Evolutionary conservation across 2,888 invertebrate species (phyloP), one percentile per base, ranked within the genome.

Genomic region (Ellobium chinense): DNA sequence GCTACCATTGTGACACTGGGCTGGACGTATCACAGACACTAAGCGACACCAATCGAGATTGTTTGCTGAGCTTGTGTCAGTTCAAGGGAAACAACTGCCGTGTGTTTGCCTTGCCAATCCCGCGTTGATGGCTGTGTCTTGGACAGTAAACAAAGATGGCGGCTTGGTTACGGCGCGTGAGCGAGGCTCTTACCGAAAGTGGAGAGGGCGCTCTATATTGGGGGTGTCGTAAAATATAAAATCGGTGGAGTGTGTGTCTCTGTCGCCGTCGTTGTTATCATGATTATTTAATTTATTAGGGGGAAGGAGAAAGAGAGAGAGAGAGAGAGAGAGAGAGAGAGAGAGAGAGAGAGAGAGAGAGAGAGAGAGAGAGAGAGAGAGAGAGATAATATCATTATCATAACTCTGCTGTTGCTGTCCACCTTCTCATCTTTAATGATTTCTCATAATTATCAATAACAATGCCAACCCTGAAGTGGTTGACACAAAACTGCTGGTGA

Each of bases 241-340:
- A n/a, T n/a, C n/a, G n/a, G n/a, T n/a, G n/a, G n/a, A n/a, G n/a
- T n/a, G n/a, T n/a, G n/a, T n/a, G n/a, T n/a, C n/a, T n/a, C n/a
- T n/a, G n/a, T n/a, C n/a, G n/a, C n/a, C n/a, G n/a, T n/a, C n/a
- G n/a, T n/a, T n/a, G n/a, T 36, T 1, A 34, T 65, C 27, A 62
- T 18, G 27, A 24, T 12, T 9, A 62, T 9, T n/a, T 18, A 12
- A 24, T 14, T 27, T 12, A 34, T 7, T 5, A 69, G 46, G 24
- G 46, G 34, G 73, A 58, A 31, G 62, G 37, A 34, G 63, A 36
- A 34, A 74, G 74, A 62, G 34, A 62, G 63, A 74, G 27, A 75
- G 75, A 37, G 39, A 75, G 75, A 63, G 63, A 63, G 46, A 63
- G 63, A 46, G 75, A 75, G 24, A 76, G 65, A 39, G 36, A 75